Percentiles rank a stretch among this genome's conserved stretches.
phyloP scores from a whole-genome alignment of 92 coral and sea anemone genomes.

The Epizoanthus scotinus region DNA sequence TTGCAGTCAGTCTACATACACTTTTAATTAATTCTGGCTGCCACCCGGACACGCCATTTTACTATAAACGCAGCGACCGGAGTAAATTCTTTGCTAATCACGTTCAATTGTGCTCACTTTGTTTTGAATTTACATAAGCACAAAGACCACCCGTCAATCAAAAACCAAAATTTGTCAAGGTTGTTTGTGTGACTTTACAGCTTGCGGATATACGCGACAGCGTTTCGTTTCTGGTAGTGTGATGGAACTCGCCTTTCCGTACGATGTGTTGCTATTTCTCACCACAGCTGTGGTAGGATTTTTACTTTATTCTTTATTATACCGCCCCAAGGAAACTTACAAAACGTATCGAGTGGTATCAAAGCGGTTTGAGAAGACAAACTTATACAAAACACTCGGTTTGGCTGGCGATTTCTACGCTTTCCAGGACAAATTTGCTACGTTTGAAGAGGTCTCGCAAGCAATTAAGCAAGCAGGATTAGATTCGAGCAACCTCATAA shows the following conservation, averaged over 20 bases:
- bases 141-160: conserved; percentile 34
- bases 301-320: conserved; percentile 66
- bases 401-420: conserved; percentile 81
- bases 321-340: conserved; percentile 81
- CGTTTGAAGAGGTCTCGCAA: conserved; percentile 77
- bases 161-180: neutral
- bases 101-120: too few relatives aligned
- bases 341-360: conserved; percentile 72
- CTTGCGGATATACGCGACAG: too few relatives aligned
- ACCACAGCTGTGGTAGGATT: conserved; percentile 72
- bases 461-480: conserved; percentile 83
- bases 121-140: conserved; percentile 17
- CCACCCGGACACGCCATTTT: too few relatives aligned
- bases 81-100: too few relatives aligned
- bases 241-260: conserved; percentile 73
- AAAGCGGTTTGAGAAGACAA: conserved; percentile 65
- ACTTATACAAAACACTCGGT: conserved; percentile 71
- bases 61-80: too few relatives aligned
- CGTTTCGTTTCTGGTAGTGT: conserved; percentile 1
- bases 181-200: too few relatives aligned
- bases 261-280: conserved; percentile 69
- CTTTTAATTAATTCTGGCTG: too few relatives aligned
- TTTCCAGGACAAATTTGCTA: conserved; percentile 75
- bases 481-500: conserved; percentile 78
- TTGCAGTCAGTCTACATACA: too few relatives aligned